phyloP scores from a whole-genome alignment of 2,113 vertebrate genomes.

The Xerus inauris region DNA sequence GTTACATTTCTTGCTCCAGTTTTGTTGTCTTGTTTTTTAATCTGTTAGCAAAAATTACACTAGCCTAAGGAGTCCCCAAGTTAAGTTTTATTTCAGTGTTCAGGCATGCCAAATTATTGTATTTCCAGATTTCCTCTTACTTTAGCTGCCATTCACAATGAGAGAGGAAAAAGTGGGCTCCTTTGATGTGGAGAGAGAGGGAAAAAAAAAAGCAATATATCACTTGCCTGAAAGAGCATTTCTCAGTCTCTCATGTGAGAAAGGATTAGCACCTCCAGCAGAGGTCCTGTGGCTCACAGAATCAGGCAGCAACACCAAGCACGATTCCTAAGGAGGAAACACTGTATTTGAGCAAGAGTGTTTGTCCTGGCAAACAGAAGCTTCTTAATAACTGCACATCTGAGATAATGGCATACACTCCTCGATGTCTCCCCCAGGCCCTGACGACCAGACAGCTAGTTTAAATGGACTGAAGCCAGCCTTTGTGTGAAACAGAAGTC shows the following conservation, averaged over 20 bases:
- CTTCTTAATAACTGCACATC: constrained; percentile 88
- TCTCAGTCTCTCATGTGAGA: constrained; percentile 92
- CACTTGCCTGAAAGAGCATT: constrained; percentile 89
- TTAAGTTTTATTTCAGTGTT: constrained; percentile 80
- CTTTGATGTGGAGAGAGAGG: constrained; percentile 86
- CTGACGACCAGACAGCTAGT: constrained; percentile 81
- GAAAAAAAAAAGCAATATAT: constrained; percentile 87
- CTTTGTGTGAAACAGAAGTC: constrained; percentile 81
- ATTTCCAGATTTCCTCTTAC: constrained; percentile 87
- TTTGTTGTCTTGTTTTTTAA: constrained; percentile 60
- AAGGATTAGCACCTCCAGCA: constrained; percentile 92
- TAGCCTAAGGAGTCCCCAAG: constrained; percentile 66
- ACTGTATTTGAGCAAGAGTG: constrained; percentile 87
- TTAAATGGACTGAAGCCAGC: constrained; percentile 78
- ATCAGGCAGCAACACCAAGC: constrained; percentile 84
- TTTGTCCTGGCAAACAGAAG: constrained; percentile 89
- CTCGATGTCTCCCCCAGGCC: constrained; percentile 81
- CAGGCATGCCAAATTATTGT: constrained; percentile 85
- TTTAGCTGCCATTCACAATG: constrained; percentile 83
- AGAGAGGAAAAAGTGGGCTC: constrained; percentile 78
- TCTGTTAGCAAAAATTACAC: constrained; percentile 74
- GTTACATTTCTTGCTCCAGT: constrained; percentile 47
- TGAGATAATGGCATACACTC: constrained; percentile 84
- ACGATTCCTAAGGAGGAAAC: constrained; percentile 87
- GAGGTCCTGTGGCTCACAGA: constrained; percentile 88